A percentile compares a stretch with the other conserved stretches of the same genome.
phyloP scores from a whole-genome alignment of 2,113 vertebrate genomes.

The Plecotus auritus region DNA sequence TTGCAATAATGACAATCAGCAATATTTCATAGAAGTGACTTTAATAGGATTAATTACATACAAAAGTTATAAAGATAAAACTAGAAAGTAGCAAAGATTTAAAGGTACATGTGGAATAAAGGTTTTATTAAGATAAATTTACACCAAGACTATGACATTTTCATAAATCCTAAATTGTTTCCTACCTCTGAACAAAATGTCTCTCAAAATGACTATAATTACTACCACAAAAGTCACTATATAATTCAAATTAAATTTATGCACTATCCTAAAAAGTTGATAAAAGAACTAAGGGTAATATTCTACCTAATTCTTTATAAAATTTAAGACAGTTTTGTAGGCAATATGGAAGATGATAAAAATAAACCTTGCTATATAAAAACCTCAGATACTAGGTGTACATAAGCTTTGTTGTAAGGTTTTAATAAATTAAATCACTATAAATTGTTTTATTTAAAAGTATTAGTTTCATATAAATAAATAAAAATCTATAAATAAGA shows the following conservation, averaged over 20 bases:
- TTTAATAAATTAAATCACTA: constrained; percentile 34
- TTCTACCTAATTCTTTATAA: constrained; percentile 26
- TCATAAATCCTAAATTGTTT: constrained; percentile 45
- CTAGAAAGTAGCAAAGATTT: constrained; percentile 29
- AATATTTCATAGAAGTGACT: constrained; percentile 48
- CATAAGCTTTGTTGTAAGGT: background rate
- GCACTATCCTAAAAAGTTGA: background rate
- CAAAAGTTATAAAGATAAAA: constrained; percentile 39
- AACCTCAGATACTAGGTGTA: background rate
- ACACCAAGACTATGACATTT: constrained; percentile 38
- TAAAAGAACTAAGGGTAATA: background rate
- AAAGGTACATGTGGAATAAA: constrained; percentile 54
- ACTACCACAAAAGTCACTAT: constrained; percentile 7
- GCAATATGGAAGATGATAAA: background rate
- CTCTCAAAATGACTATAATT: constrained; percentile 49
- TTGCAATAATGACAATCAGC: constrained; percentile 56
- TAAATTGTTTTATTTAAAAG: constrained; percentile 1
- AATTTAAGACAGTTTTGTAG: constrained; percentile 13
- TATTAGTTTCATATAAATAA: constrained; percentile 40
- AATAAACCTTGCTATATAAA: constrained; percentile 23
- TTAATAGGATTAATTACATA: constrained; percentile 54
- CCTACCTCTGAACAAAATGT: constrained; percentile 30
- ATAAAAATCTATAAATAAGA: constrained; percentile 29
- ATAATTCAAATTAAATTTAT: constrained; percentile 56
- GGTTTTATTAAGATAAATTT: constrained; percentile 42